Evolutionary conservation across 2,888 invertebrate genomes (phyloP), one percentile per base, ranked within the genome.

Genomic region (Marasmarcha lunaedactyla): DNA sequence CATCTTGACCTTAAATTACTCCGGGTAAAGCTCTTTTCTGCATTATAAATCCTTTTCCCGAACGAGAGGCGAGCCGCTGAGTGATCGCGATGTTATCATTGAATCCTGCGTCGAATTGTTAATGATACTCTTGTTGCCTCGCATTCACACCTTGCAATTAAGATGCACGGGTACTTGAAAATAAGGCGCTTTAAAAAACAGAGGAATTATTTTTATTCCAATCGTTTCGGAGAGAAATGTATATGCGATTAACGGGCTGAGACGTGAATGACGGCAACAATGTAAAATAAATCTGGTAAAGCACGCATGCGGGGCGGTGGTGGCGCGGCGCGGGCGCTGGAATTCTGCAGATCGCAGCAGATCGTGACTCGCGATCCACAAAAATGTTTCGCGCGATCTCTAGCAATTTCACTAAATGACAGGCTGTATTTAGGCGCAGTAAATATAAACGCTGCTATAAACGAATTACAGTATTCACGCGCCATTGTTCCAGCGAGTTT

Each of bases 81-180:
- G 63, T 60, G 59, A 49, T 48, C 48, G 50, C 51, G 71, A 70
- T 70, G 64, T 48, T 30, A 30, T 30, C 54, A 68, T 70, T 67
- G 42, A 43, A 50, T 49, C 50, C 54, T 67, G 68, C 61, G 59
- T 58, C 70, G 71, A 76, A 77, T 74, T 71, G 67, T 70, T 73
- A 76, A 74, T 76, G 53, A 71, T 68, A 69, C 56, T 54, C n/a
- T 25, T 25, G 20, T 20, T 20, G 20, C 20, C 20, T 20, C 7
- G 20, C 7, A 20, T 20, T 20, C 20, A 20, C 20, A 20, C 20
- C 20, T 20, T 20, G 20, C 20, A 20, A 20, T 20, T 20, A 20
- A 20, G 20, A 20, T 20, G 20, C 20, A 20, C 7, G 7, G 20
- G 3, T 20, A 20, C 20, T 20, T 20, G 20, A 20, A 20, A 20